Percentiles rank a stretch among this genome's conserved stretches.
Conservation (phyloP, 1,140 invertebrate species). For the Teleopsis dalmanni region DNA sequence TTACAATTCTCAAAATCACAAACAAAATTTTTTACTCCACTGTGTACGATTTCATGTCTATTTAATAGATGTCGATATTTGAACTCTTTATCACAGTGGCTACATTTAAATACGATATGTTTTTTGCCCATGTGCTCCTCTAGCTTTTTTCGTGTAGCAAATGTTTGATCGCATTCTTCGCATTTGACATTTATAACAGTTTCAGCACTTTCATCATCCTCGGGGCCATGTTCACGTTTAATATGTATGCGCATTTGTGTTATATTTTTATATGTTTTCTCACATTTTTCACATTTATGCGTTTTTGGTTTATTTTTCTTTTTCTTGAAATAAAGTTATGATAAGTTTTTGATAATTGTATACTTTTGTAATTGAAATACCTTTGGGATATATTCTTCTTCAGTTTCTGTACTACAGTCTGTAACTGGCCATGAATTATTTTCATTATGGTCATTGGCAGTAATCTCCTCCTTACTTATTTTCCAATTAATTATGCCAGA, state of each 20-base stretch:
- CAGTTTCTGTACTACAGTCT: too few relatives aligned
- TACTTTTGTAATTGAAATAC: neutral
- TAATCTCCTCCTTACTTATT: neutral
- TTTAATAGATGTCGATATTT: neutral
- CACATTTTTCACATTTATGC: constrained; percentile 1
- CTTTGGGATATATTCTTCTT: neutral
- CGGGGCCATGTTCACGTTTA: constrained; percentile 1
- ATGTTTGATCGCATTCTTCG: constrained; percentile 12
- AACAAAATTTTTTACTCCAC: constrained; percentile 18
- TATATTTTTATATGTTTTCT: neutral
- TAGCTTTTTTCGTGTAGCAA: constrained; percentile 13
- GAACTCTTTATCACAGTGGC: constrained; percentile 2
- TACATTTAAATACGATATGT: constrained; percentile 6
- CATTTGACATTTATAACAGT: constrained; percentile 1
- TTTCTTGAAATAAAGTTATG: neutral
- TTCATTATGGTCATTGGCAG: neutral
- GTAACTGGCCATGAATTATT: too few relatives aligned
- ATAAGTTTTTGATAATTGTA: too few relatives aligned
- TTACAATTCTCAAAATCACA: constrained; percentile 28
- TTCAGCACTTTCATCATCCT: neutral
- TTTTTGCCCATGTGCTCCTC: constrained; percentile 5
- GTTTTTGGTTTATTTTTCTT: neutral
- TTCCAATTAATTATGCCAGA: neutral
- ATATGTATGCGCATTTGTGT: neutral
- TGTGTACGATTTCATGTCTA: constrained; percentile 2